Conservation (phyloP, 2,113 vertebrate species). For the Ameiurus melas region DNA sequence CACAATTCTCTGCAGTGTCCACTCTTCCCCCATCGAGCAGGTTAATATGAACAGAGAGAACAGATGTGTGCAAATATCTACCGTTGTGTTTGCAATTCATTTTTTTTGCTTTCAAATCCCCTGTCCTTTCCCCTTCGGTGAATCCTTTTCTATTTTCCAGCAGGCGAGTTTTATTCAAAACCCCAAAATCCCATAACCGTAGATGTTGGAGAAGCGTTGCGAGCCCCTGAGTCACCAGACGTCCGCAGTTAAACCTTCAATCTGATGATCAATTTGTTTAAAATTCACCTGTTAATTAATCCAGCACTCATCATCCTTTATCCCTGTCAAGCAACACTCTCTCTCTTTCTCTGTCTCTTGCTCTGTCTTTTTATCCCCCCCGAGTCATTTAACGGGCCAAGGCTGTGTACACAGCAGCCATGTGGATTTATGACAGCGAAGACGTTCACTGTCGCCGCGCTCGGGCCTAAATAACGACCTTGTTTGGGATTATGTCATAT, state of each 20-base stretch:
- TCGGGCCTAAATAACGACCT: slow-evolving; percentile 15
- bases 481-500: slow-evolving; percentile 37
- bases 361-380: background rate
- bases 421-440: slow-evolving; percentile 27
- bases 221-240: slow-evolving; percentile 6
- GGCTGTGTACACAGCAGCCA: slow-evolving; percentile 24
- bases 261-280: slow-evolving; percentile 22
- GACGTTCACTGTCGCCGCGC: slow-evolving; percentile 2
- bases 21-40: background rate
- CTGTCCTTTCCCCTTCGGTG: background rate
- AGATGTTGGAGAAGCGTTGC: background rate
- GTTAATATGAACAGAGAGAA: background rate
- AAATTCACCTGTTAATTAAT: slow-evolving; percentile 28
- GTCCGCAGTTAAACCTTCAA: slow-evolving; percentile 26
- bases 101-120: background rate
- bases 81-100: background rate
- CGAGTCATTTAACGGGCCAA: background rate
- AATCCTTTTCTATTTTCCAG: background rate
- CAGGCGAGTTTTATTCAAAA: background rate
- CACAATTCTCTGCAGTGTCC: background rate
- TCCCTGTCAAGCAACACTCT: background rate
- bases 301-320: background rate
- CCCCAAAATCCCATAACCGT: background rate
- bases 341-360: background rate
- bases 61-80: background rate